A percentile compares a stretch with the other conserved stretches of the same genome.
These are phyloP conservation scores for Polydesmus complanatus DNA, from an alignment of 2,888 invertebrate species.

Conservation along the genomic window DNA sequence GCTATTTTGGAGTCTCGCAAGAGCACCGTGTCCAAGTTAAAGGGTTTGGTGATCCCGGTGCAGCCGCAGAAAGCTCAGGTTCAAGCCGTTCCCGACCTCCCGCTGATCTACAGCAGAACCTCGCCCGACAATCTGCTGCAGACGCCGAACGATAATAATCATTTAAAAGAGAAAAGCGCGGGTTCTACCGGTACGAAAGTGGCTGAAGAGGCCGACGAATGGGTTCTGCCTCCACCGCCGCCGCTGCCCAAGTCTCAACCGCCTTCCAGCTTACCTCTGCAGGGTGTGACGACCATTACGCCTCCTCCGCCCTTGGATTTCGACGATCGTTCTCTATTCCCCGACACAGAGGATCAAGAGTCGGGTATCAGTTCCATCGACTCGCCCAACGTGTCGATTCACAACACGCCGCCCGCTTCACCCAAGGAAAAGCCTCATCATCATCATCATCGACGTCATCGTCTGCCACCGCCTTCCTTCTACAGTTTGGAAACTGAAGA, in stretches of 20 bases:
- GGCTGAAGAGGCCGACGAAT: not conserved
- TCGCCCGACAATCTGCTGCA: constrained; percentile 25
- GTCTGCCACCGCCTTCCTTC: not conserved
- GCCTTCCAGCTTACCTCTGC: constrained; percentile 5
- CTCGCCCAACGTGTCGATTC: constrained; percentile 55
- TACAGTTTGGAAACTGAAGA: not conserved
- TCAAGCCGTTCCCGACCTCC: constrained; percentile 47
- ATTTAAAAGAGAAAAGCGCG: not conserved
- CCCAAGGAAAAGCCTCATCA: constrained; percentile 25
- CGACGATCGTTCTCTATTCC: constrained; percentile 29
- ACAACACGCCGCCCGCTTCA: constrained; percentile 56
- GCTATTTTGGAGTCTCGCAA: constrained; percentile 66
- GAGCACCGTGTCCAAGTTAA: constrained; percentile 65
- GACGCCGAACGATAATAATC: not conserved
- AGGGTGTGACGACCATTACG: constrained; percentile 32
- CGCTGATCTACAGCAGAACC: constrained; percentile 66
- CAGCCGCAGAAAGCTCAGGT: constrained; percentile 33
- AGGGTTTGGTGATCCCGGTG: constrained; percentile 79
- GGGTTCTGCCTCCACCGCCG: constrained; percentile 19
- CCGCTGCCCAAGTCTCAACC: constrained; percentile 25
- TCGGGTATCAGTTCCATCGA: constrained; percentile 75
- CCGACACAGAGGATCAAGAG: constrained; percentile 62
- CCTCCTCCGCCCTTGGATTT: constrained; percentile 30
- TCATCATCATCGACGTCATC: not conserved
- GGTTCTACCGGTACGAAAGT: not conserved